Percentiles rank a stretch among this genome's conserved stretches.
Conservation (phyloP, 2,113 vertebrate species). For the Emydura subglobosa region DNA sequence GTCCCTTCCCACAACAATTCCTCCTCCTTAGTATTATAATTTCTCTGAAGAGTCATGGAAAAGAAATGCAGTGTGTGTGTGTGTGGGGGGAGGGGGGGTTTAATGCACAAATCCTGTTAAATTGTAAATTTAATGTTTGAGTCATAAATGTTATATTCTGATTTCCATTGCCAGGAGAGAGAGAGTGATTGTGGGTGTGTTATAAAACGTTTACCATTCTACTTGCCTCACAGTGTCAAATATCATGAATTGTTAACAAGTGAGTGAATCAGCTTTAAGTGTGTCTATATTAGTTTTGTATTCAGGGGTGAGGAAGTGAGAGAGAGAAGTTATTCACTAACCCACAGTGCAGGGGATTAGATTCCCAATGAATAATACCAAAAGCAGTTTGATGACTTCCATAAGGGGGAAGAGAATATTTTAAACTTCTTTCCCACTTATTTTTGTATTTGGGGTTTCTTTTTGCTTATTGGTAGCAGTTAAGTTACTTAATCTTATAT, state of each 20-base stretch:
- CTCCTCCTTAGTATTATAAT: not conserved
- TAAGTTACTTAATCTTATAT: not conserved
- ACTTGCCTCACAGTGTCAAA: not conserved
- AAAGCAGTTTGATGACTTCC: not conserved
- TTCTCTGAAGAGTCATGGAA: not conserved
- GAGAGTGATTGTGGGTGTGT: not conserved
- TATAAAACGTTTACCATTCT: not conserved
- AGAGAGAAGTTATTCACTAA: not conserved
- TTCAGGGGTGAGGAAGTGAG: not conserved
- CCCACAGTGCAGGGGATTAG: not conserved
- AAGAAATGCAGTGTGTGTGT: not conserved
- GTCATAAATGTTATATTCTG: accelerated
- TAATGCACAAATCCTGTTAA: not conserved
- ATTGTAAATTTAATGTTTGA: not conserved
- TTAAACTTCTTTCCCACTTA: not conserved
- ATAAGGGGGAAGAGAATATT: not conserved
- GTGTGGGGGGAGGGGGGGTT: not conserved
- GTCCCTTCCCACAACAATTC: not conserved
- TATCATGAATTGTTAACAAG: not conserved
- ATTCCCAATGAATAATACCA: not conserved
- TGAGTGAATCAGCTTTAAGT: not conserved
- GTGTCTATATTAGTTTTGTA: not conserved
- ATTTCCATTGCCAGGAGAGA: not conserved
- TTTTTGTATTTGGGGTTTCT: slow-evolving; percentile 33
- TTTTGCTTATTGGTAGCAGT: slow-evolving; percentile 39